Conservation (phyloP, 2,113 vertebrate genomes). For the Eolophus roseicapilla region DNA sequence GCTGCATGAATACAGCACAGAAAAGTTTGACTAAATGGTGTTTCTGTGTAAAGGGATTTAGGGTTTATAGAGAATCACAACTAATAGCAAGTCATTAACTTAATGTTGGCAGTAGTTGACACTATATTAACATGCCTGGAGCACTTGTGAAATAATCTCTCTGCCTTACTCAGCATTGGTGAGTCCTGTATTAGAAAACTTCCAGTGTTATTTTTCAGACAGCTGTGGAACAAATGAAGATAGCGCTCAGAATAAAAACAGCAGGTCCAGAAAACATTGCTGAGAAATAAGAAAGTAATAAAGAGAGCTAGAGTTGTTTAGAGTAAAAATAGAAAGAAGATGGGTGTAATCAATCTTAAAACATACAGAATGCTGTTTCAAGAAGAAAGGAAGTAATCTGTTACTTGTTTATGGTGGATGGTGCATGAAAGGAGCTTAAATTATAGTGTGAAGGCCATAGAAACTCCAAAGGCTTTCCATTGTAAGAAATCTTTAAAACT, state of each 20-base stretch:
- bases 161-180: background rate
- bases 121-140: background rate
- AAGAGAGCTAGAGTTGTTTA: background rate
- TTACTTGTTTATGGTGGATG: background rate
- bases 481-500: background rate
- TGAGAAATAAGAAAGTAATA: background rate
- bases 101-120: background rate
- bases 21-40: background rate
- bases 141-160: background rate
- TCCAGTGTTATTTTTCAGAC: background rate
- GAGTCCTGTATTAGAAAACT: background rate
- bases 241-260: background rate
- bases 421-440: background rate
- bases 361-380: background rate
- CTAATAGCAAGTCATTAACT: background rate
- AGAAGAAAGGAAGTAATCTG: background rate
- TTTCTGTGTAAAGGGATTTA: background rate
- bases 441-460: background rate
- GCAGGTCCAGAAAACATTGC: background rate
- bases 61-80: background rate
- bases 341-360: background rate
- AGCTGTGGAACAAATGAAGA: background rate
- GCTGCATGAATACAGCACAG: background rate
- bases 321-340: background rate
- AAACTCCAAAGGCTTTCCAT: background rate